phyloP scores from a whole-genome alignment of 2,888 invertebrate genomes.

The Agrochola circellaris region DNA sequence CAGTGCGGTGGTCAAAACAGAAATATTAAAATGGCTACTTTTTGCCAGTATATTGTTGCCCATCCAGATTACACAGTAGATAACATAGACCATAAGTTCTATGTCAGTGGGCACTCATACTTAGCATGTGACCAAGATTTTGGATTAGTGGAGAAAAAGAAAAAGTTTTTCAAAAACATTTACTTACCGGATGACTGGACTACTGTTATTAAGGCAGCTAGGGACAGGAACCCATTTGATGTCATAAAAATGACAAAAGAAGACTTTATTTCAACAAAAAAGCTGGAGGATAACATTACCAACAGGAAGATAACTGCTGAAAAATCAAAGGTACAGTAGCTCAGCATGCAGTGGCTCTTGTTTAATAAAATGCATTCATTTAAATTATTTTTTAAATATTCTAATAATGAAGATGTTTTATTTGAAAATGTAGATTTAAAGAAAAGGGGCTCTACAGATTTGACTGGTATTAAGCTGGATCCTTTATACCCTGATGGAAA shows the following conservation, averaged over 20 bases:
- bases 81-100: conserved; percentile 64
- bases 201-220: conserved; percentile 41
- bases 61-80: conserved; percentile 51
- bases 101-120: conserved; percentile 66
- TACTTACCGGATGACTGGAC: conserved; percentile 59
- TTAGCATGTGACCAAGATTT: conserved; percentile 62
- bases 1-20: conserved; percentile 65
- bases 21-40: conserved; percentile 66
- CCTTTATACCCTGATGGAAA: conserved; percentile 59
- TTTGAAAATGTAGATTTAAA: conserved; percentile 50
- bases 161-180: conserved; percentile 60
- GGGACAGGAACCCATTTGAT: conserved; percentile 52
- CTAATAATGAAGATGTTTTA: conserved; percentile 42
- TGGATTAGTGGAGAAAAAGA: conserved; percentile 60
- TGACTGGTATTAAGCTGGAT: conserved; percentile 49
- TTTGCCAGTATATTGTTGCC: conserved; percentile 58
- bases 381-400: conserved; percentile 51
- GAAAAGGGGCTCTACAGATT: conserved; percentile 48
- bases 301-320: conserved; percentile 55
- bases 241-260: conserved; percentile 58
- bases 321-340: conserved; percentile 54
- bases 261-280: conserved; percentile 54
- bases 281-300: conserved; percentile 55
- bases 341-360: too few relatives aligned
- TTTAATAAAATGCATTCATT: conserved; percentile 34